Evolutionary conservation across 2,797 vertebrate species (phyloP), one percentile per base, ranked within the genome.

Genomic region (Arnoldichthys spilopterus): DNA sequence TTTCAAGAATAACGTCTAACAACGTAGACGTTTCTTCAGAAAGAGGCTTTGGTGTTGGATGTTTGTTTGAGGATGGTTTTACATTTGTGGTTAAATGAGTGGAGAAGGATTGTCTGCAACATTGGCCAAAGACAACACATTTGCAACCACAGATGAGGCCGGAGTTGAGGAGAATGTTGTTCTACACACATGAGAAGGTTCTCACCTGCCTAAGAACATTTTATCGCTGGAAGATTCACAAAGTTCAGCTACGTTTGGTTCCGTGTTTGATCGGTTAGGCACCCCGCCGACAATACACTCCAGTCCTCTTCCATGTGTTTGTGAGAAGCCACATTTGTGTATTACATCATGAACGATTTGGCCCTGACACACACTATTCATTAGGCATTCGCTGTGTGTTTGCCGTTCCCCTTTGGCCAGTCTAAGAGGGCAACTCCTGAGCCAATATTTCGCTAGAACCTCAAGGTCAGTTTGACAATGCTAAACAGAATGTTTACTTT

Each of bases 361-460:
- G 69, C 82, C 63, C 26, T 89, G 86, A 87, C 76, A 40, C 76
- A 40, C 51, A 67, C 4, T n/a, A n/a, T 73, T 62, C 66, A 40
- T n/a, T 73, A 85, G 86, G 85, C 89, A 85, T 78, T 77, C 40
- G 43, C 74, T 20, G 72, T 81, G 43, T 83, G 86, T 82, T 73
- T 82, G 82, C 85, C 84, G 81, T 69, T 77, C 81, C 84, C 73
- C 77, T 88, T 91, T 72, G 78, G 70, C 78, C 81, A 71, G 58
- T 88, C 76, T 82, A 85, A 83, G 77, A 53, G 56, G 80, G 85
- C 85, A 74, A 82, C 79, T 80, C 81, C 81, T 87, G 47, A 87
- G 81, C 85, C 86, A 92, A 92, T 92, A 90, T 93, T 93, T 86
- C 90, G 85, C 28, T 72, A 85, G 34, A 84, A 68, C 70, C 70